phyloP scores from a whole-genome alignment of 2,113 vertebrate species.

The Beaufortia kweichowensis region DNA sequence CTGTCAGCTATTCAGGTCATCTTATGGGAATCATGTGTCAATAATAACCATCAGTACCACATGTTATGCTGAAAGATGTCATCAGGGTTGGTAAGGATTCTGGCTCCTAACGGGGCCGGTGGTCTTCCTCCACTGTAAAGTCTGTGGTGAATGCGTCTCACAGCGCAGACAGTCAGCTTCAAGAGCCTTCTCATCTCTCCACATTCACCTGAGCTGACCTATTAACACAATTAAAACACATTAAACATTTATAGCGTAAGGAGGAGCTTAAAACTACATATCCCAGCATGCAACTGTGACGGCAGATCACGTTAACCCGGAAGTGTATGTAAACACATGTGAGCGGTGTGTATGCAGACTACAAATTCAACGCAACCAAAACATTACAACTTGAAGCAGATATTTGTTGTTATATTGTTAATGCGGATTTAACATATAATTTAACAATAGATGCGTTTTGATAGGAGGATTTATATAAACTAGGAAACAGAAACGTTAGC shows the following conservation, averaged over 20 bases:
- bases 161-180: constrained; percentile 66
- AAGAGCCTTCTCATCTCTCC: constrained; percentile 71
- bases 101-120: constrained; percentile 81
- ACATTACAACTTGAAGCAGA: background rate
- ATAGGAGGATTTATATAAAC: background rate
- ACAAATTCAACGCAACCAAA: background rate
- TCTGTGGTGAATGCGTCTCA: constrained; percentile 64
- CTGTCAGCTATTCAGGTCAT: too few species aligned
- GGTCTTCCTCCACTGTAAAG: constrained; percentile 72
- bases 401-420: background rate
- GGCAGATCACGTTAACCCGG: background rate
- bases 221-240: background rate
- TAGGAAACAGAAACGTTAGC: background rate
- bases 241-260: background rate
- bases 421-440: background rate
- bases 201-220: background rate
- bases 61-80: constrained; percentile 91
- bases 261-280: background rate
- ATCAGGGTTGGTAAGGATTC: constrained; percentile 81
- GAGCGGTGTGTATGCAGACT: background rate
- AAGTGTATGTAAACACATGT: constrained; percentile 16
- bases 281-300: background rate
- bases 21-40: too few species aligned
- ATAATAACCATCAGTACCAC: constrained; percentile 73
- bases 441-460: background rate